phyloP scores from a whole-genome alignment of 2,797 vertebrate genomes.

The Mus spretus region DNA sequence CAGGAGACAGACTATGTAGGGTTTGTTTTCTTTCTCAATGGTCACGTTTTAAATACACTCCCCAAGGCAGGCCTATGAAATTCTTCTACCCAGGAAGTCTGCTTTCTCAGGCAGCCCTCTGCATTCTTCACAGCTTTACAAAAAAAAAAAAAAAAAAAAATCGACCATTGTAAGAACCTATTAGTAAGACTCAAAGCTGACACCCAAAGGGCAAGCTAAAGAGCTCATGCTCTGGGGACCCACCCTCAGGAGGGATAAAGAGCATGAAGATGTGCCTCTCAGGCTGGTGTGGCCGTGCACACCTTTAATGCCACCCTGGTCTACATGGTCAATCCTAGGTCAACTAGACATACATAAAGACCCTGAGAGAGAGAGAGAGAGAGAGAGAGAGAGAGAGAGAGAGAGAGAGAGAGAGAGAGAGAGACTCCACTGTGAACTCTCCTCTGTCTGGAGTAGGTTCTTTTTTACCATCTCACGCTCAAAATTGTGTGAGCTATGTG shows the following conservation, averaged over 20 bases:
- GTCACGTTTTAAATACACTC: constrained; percentile 21
- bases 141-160: not conserved
- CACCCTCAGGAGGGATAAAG: not conserved
- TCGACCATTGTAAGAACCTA: constrained; percentile 28
- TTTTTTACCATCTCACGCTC: not conserved
- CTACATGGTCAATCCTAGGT: not conserved
- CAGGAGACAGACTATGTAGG: not conserved
- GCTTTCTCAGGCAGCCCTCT: not conserved
- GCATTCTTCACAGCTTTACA: not conserved
- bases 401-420: not conserved
- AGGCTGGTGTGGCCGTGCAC: not conserved
- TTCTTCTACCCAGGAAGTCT: not conserved
- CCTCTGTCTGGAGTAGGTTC: not conserved
- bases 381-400: not conserved
- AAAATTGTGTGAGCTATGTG: not conserved
- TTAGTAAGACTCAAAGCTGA: constrained; percentile 2
- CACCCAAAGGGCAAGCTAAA: not conserved
- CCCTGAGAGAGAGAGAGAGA: not conserved
- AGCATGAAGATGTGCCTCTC: not conserved
- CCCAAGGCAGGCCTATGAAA: not conserved
- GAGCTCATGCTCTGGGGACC: not conserved
- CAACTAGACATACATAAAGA: not conserved
- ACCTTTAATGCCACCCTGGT: not conserved
- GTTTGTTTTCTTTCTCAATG: constrained; percentile 44
- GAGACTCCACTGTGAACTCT: not conserved